These are phyloP conservation scores for Eupithecia vulgata DNA, from an alignment of 2,888 invertebrate genomes.

Conservation along the genomic window DNA sequence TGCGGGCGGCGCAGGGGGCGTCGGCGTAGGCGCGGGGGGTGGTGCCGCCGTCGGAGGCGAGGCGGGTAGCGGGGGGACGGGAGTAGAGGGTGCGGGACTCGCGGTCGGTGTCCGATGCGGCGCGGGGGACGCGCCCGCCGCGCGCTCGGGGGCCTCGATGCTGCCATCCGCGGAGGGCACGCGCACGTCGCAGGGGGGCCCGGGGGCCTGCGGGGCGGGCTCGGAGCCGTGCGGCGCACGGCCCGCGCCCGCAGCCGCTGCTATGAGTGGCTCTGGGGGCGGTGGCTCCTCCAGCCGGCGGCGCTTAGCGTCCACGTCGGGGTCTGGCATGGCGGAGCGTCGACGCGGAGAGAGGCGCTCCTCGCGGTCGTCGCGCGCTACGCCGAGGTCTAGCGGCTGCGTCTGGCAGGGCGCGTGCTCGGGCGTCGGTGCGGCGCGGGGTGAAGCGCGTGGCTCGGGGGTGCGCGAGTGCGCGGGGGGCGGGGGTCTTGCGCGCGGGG, in stretches of 20 bases:
- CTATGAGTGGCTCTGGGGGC: slow-evolving; percentile 86
- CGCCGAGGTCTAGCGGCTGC: slow-evolving; percentile 91
- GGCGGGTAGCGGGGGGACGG: slow-evolving; percentile 66
- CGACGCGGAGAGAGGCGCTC: slow-evolving; percentile 85
- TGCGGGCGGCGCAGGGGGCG: slow-evolving; percentile 76
- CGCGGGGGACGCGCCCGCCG: slow-evolving; percentile 76
- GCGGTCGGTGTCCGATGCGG: slow-evolving; percentile 69
- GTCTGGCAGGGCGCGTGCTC: slow-evolving; percentile 85
- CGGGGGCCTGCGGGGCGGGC: slow-evolving; percentile 77
- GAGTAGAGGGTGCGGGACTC: slow-evolving; percentile 73
- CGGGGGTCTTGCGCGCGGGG: slow-evolving; percentile 74
- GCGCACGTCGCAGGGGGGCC: slow-evolving; percentile 80
- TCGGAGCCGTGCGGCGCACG: slow-evolving; percentile 85
- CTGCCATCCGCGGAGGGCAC: slow-evolving; percentile 86
- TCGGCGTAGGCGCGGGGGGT: slow-evolving; percentile 67
- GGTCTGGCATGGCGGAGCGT: slow-evolving; percentile 75
- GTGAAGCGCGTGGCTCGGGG: slow-evolving; percentile 77
- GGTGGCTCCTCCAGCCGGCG: slow-evolving; percentile 84
- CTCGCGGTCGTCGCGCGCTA: slow-evolving; percentile 86
- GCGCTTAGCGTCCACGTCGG: slow-evolving; percentile 85
- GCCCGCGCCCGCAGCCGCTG: slow-evolving; percentile 88
- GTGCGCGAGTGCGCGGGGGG: slow-evolving; percentile 85
- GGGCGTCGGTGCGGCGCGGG: slow-evolving; percentile 70
- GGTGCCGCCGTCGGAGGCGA: slow-evolving; percentile 64
- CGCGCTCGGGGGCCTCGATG: slow-evolving; percentile 82